These are phyloP conservation scores for Toxonevra muliebris DNA, from an alignment of 2,888 invertebrate species.

Conservation along the genomic window DNA sequence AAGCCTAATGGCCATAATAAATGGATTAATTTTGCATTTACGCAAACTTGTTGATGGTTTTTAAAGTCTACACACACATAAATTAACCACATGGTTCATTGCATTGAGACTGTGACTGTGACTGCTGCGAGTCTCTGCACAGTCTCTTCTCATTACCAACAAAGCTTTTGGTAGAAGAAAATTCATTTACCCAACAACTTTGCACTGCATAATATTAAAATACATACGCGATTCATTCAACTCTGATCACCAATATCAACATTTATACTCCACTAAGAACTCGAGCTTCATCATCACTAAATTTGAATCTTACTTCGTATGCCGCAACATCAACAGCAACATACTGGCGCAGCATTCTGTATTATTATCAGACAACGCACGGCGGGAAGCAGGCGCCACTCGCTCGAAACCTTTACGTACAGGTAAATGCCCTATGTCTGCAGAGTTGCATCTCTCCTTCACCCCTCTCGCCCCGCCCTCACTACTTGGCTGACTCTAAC, in stretches of 20 bases:
- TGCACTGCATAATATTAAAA: conserved; percentile 27
- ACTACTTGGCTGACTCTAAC: conserved; percentile 8
- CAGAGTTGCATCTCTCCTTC: conserved; percentile 22
- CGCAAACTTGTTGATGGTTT: conserved; percentile 59
- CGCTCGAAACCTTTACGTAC: conserved; percentile 4
- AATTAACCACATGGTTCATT: conserved; percentile 49
- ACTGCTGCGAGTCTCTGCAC: no score
- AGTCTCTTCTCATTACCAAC: no score
- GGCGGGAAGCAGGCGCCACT: conserved; percentile 65
- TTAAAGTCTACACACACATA: conserved; percentile 56
- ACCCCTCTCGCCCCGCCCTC: background rate
- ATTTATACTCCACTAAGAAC: no score
- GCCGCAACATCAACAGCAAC: background rate
- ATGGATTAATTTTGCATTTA: conserved; percentile 60
- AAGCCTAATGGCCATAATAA: conserved; percentile 48
- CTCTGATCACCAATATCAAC: conserved; percentile 41
- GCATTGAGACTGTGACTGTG: no score
- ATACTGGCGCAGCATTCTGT: conserved; percentile 48
- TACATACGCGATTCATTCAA: background rate
- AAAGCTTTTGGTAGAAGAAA: conserved; percentile 49
- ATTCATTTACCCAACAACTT: conserved; percentile 35
- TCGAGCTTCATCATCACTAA: conserved; percentile 43
- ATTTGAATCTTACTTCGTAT: conserved; percentile 49
- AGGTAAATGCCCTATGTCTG: conserved; percentile 31
- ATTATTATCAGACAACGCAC: conserved; percentile 64